Evolutionary conservation across 1,140 invertebrate species (phyloP), one percentile per base, ranked within the genome.

Genomic region (Ooceraea biroi): DNA sequence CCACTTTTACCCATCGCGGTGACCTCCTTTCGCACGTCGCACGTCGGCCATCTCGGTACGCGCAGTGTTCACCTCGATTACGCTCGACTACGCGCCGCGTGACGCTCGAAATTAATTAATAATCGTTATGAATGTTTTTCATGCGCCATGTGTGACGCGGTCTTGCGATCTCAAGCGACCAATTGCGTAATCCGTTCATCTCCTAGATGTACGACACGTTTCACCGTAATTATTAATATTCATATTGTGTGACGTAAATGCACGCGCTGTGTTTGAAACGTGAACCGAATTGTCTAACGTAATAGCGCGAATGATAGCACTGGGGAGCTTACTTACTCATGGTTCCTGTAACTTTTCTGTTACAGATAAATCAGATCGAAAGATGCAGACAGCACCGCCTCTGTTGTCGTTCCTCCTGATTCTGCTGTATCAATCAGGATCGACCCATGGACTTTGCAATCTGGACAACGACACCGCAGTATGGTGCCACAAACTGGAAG

Each of bases 401-500:
- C 50, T 91, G 71, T 73, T 91, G 14, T 72, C 76, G 12, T 36
- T 87, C 10, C 73, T 94, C 10, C 65, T 92, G 48, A 55, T 89
- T 25, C 77, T 92, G 52, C 68, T 93, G 41, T 58, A 82, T 19
- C 78, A 76, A 14, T 90, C 72, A 61, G 78, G 80, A 58, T 50
- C 58, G 46, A 74, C 78, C 12, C 73, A 85, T n/a, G 91, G 89
- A 3, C 77, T 85, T 0, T 94, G 93, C 73, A 61, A 19, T 3
- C 7, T 91, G 27, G 50, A 90, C 19, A 90, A 91, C 68, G 82
- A 73, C 1, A 88, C 90, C 5, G 36, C 44, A 1, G 90, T 91
- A 0, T 12, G 73, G 17, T 94, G 94, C 73, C 52, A 88, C n/a
- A 83, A 91, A 8, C 69, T 94, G n/a, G 89, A 92, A 0, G 93